These are phyloP conservation scores for Clytia hemisphaerica DNA, from an alignment of 30 jellyfish, hydroid and myxozoan species.

Conservation along the genomic window DNA sequence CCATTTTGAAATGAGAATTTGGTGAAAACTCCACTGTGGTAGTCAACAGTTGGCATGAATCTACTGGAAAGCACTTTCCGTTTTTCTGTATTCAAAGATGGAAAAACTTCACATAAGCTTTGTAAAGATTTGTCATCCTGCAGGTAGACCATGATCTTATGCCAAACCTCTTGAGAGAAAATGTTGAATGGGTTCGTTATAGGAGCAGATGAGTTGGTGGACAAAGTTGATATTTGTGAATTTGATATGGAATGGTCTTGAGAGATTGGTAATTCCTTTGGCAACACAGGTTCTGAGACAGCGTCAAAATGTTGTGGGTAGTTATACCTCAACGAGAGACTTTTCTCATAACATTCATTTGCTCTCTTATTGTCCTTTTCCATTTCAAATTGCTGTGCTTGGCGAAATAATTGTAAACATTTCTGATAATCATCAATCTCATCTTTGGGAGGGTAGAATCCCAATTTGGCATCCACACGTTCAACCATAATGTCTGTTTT, in stretches of 20 bases:
- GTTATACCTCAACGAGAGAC: conserved; percentile 50
- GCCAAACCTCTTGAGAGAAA: conserved; percentile 42
- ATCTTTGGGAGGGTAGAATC: conserved; percentile 31
- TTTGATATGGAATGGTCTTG: background rate
- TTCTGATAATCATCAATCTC: conserved; percentile 42
- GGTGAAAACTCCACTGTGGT: conserved; percentile 29
- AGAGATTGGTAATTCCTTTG: too few species aligned
- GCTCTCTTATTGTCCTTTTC: conserved; percentile 10
- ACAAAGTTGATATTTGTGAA: background rate
- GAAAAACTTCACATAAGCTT: background rate
- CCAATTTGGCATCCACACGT: conserved; percentile 28
- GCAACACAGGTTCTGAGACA: background rate
- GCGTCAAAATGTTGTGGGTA: conserved; percentile 34
- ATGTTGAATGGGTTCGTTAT: background rate
- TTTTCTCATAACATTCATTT: conserved; percentile 36
- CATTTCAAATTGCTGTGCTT: conserved; percentile 42
- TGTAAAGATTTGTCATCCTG: background rate
- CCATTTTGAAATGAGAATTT: conserved; percentile 23
- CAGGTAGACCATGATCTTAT: conserved; percentile 18
- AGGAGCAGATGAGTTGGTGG: background rate
- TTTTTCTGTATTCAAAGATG: background rate
- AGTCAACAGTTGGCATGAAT: conserved; percentile 28
- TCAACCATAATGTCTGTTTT: conserved; percentile 40
- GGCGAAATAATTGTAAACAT: conserved; percentile 43
- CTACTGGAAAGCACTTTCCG: background rate